phyloP scores from a whole-genome alignment of 2,797 vertebrate species.

The Rhyacichthys aspro region DNA sequence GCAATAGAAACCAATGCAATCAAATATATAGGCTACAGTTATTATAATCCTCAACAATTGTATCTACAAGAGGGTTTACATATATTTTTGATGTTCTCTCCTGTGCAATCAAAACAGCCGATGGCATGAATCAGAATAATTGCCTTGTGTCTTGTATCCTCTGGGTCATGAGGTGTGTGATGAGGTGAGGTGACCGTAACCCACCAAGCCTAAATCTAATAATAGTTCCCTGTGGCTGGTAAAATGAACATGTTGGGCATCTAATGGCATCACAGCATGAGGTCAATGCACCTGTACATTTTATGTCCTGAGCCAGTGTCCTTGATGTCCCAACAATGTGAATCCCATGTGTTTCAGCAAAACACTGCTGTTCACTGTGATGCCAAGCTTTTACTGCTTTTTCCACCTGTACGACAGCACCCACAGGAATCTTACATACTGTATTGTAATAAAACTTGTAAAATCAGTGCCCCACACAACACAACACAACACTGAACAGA shows the following conservation, averaged over 20 bases:
- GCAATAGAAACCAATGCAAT: too few species aligned
- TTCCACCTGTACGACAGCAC: not conserved
- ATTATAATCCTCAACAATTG: too few species aligned
- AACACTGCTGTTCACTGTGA: not conserved
- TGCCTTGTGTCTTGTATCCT: constrained; percentile 21
- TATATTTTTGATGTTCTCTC: constrained; percentile 8
- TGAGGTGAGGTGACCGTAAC: constrained; percentile 30
- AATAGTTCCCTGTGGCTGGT: constrained; percentile 37
- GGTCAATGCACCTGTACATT: constrained; percentile 30
- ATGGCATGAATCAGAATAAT: constrained; percentile 37
- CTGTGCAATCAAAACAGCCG: constrained; percentile 7
- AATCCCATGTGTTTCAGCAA: not conserved
- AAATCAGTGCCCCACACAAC: not conserved
- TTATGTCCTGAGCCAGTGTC: not conserved
- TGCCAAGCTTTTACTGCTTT: not conserved
- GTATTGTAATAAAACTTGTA: not conserved
- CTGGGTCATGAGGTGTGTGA: constrained; percentile 33
- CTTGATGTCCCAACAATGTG: not conserved
- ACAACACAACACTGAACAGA: not conserved
- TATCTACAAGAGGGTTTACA: too few species aligned
- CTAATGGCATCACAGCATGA: constrained; percentile 52
- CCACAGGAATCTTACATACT: not conserved
- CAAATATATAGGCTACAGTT: too few species aligned
- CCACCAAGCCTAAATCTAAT: constrained; percentile 45
- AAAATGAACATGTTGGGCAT: constrained; percentile 47